Evolutionary conservation across 2,113 vertebrate species (phyloP), one percentile per base, ranked within the genome.

Genomic region (Plotosus lineatus): DNA sequence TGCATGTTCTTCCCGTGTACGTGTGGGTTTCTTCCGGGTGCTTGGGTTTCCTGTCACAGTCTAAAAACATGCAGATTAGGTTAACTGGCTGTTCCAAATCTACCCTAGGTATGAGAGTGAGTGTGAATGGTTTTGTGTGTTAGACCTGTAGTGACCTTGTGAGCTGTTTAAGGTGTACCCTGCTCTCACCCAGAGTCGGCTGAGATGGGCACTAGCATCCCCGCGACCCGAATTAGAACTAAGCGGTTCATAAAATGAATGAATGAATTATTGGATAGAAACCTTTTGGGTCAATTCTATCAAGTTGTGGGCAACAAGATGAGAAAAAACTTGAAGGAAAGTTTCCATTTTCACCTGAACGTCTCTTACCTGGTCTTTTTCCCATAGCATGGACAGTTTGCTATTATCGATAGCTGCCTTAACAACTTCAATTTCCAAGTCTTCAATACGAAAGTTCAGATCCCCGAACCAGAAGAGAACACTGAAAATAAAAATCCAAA

Each of bases 401-500:
- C 94, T 95, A 88, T 92, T 96, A 86, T 98, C 97, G 0, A 99
- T 95, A 84, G 98, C 96, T 1, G 94, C 94, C 88, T 98, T 99
- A 88, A 99, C 96, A 75, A 96, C 97, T 56, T 96, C 96, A 78
- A 96, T 95, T 83, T 99, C 97, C 0, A 96, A 94, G 87, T 96
- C 97, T 79, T 99, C 98, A 0, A 99, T 99, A 21, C 97, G 96
- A 87, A 99, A 99, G 86, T 99, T 99, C 84, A 99, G 92, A 87
- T 99, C 98, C 65, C 98, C 98, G 65, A 99, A 98, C 97, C 98
- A 99, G 91, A 99, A 99, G 58, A 99, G 94, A 0, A 99, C 93
- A 86, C 98, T 99, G 90, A 61, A 79, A 82, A 82, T 23, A 82
- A 53, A 17, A 28, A 44, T 61, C 26, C 11, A 15, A 82, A 66